Base-by-base conservation (phyloP, 2,888 invertebrate species). In the Melipona beecheii region DNA sequence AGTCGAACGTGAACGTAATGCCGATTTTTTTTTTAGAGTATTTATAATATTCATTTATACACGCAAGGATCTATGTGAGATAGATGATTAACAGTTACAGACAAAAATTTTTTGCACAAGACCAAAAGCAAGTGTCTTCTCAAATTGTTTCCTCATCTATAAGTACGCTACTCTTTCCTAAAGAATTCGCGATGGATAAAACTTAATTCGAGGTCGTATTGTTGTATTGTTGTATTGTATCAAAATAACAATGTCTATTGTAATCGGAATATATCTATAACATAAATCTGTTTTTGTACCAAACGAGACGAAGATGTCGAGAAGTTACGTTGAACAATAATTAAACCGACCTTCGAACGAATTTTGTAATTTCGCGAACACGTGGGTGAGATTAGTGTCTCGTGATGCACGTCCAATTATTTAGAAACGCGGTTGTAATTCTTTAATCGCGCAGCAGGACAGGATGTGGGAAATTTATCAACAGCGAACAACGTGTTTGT, bases 401-500 rank as follows among this genome's bases (percentile, higher is more conserved):
- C 52, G 64, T 64, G 58, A 21, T 15, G 13, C 24, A 43, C 58
- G 49, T 72, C 24, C 27, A 19, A 74, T 64, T n/a, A 54, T n/a
- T 74, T 54, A 66, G 15, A 64, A 27, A 56, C 68, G 43, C 36
- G 5, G 36, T 15, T n/a, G n/a, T 60, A 60, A 69, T 24, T 76
- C 17, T 24, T 24, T 24, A 36, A 50, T 76, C 50, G n/a, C 69
- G 60, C 24, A 69, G 69, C 19, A 68, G 31, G 27, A 21, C n/a
- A 52, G 36, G 75, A 76, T 68, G 58, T 11, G n/a, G 49, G 75
- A 58, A 27, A 75, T 75, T 58, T 31, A 75, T 68, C n/a, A 27
- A 4, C 31, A 27, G 27, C 13, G 58, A 54, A 70, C 21, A 49
- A 76, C 52, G 62, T 62, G 58, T 43, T 75, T 49, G 62, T 43